Evolutionary conservation across 2,113 vertebrate genomes (phyloP), one percentile per base, ranked within the genome.

Genomic region (Panurus biarmicus): DNA sequence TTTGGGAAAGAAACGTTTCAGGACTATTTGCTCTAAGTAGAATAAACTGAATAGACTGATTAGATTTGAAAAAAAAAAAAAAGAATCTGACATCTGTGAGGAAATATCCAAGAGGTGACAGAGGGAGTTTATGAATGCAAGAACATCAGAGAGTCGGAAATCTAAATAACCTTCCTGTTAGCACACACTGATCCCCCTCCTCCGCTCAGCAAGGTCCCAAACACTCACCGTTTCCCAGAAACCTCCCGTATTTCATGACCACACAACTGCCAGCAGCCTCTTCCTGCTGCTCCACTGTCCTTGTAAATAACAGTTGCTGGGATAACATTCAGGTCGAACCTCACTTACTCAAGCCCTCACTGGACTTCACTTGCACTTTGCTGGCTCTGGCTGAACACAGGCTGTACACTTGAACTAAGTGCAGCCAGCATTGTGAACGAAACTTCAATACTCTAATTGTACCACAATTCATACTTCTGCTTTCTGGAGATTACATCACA

Each of bases 61-160:
- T 58, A 67, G 20, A 67, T 22, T 15, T 57, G 62, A 76, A 89
- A 42, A 77, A 82, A 79, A 66, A 73, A 50, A 42, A 82, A 79
- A 66, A 73, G 45, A 42, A 10, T 18, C 73, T 69, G 45, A 78
- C 42, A 69, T 89, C 86, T 82, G 31, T 28, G 81, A 64, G 67
- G 84, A 76, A 94, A 87, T 91, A 90, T 56, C 70, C 65, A 87
- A 51, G 87, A 89, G 35, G 83, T 90, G 57, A 80, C 60, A 93
- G 64, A 80, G 58, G 65, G 70, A 94, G 86, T 69, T 53, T 33
- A 56, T 22, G 36, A 89, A 76, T 17, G 47, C 26, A 67, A 91
- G 84, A 82, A 85, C 7, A 21, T 58, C 60, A 83, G 77, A 89
- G 82, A 92, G 75, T 56, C 0, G 0, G 74, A 87, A 94, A 93